Evolutionary conservation across 1,140 invertebrate genomes (phyloP).

Genomic region (Teleogryllus occipitalis): DNA sequence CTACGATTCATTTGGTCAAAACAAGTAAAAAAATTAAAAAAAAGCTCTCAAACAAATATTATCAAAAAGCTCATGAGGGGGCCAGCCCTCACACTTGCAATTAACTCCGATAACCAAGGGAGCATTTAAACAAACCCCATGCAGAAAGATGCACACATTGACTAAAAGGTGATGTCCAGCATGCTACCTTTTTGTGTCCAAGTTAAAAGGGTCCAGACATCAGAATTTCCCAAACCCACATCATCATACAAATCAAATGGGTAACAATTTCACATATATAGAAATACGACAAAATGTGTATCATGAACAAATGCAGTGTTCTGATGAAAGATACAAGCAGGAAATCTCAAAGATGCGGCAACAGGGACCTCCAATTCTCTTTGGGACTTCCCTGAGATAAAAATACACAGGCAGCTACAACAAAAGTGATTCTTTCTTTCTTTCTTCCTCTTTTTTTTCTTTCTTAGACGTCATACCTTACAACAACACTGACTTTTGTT

Average conservation of each 20-base stretch:
- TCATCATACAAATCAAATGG: constrained; percentile 5
- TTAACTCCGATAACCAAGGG: neutral
- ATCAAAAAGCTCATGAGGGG: neutral
- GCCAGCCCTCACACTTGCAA: neutral
- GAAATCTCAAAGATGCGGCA: neutral
- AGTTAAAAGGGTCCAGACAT: neutral
- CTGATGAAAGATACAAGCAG: neutral
- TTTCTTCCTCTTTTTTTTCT: neutral
- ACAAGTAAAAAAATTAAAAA: neutral
- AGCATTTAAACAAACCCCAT: neutral
- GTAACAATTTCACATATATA: neutral
- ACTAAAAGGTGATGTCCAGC: neutral
- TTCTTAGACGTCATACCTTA: neutral
- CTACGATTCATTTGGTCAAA: neutral
- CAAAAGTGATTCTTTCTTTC: neutral
- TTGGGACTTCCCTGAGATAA: neutral
- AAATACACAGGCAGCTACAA: neutral
- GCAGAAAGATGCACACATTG: neutral
- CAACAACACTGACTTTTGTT: neutral
- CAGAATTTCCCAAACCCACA: neutral
- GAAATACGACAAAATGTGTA: neutral
- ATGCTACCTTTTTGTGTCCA: neutral
- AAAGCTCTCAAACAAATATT: neutral
- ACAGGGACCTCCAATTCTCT: neutral
- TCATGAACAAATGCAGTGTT: constrained; percentile 4